Percentiles rank a stretch among this genome's conserved stretches.
phyloP scores from a whole-genome alignment of 2,797 vertebrate genomes.

The Hozukius guyotensis region DNA sequence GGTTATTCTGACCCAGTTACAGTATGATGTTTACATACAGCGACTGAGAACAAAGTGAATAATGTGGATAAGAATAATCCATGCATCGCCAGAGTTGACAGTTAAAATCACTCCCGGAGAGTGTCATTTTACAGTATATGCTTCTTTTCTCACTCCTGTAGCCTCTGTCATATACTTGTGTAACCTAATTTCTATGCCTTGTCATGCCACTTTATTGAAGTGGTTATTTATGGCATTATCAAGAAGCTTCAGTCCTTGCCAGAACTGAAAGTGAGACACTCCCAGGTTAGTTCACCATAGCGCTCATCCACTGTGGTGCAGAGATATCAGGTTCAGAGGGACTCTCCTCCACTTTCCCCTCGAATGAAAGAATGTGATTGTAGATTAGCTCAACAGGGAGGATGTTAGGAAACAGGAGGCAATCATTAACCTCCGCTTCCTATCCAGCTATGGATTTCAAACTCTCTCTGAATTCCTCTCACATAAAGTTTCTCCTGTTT shows the following conservation, averaged over 20 bases:
- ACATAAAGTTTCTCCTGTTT: not conserved
- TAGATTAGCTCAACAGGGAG: constrained; percentile 57
- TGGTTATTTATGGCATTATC: constrained; percentile 4
- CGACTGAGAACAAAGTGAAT: not conserved
- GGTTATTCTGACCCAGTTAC: not conserved
- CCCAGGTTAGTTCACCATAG: not conserved
- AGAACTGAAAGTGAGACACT: constrained; percentile 13
- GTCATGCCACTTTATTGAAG: constrained; percentile 11
- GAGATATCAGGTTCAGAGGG: constrained; percentile 24
- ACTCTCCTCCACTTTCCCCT: constrained; percentile 41
- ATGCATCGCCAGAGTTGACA: not conserved
- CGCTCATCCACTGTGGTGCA: not conserved
- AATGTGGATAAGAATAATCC: not conserved
- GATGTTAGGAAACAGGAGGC: constrained; percentile 45
- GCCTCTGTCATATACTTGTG: not conserved
- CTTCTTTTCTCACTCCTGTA: not conserved
- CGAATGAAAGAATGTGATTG: constrained; percentile 60
- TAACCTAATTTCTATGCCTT: not conserved
- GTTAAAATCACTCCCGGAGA: not conserved
- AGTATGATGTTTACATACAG: not conserved
- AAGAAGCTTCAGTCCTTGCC: constrained; percentile 10
- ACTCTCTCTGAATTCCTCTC: constrained; percentile 5
- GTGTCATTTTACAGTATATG: not conserved
- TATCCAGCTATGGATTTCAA: constrained; percentile 14
- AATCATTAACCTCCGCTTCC: constrained; percentile 73